These are phyloP conservation scores for Priocnemis perturbator DNA, from an alignment of 2,888 invertebrate genomes.

Conservation along the genomic window DNA sequence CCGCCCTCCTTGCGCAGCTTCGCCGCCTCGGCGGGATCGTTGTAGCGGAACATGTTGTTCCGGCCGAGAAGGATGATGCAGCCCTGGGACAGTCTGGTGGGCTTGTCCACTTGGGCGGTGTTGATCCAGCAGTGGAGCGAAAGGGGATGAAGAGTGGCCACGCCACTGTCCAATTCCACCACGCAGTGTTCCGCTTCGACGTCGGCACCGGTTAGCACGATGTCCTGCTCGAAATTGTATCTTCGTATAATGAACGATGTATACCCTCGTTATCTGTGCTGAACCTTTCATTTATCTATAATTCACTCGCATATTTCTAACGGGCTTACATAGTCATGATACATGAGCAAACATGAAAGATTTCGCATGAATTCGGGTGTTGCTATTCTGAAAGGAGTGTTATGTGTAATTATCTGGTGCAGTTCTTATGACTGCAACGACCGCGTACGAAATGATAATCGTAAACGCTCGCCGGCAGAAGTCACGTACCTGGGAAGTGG, in stretches of 20 bases:
- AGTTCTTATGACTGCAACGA: neutral
- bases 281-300: too few relatives aligned
- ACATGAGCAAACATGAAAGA: too few relatives aligned
- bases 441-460: neutral
- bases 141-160: slow-evolving; percentile 85
- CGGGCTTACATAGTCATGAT: too few relatives aligned
- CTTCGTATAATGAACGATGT: too few relatives aligned
- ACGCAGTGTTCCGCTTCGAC: slow-evolving; percentile 88
- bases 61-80: slow-evolving; percentile 87
- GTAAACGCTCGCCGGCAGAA: too few relatives aligned
- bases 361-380: too few relatives aligned
- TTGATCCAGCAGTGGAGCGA: slow-evolving; percentile 87
- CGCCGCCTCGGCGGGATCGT: slow-evolving; percentile 92
- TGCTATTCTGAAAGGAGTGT: too few relatives aligned
- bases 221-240: slow-evolving; percentile 79
- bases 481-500: slow-evolving; percentile 73
- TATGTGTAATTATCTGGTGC: too few relatives aligned
- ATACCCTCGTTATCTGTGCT: too few relatives aligned
- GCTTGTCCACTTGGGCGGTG: slow-evolving; percentile 85
- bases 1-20: slow-evolving; percentile 86
- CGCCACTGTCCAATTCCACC: slow-evolving; percentile 83
- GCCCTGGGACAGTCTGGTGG: slow-evolving; percentile 87
- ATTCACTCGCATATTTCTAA: too few relatives aligned
- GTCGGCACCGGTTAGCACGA: slow-evolving; percentile 85
- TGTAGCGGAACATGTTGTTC: slow-evolving; percentile 90